A percentile compares a stretch with the other conserved stretches of the same genome.
phyloP scores from a whole-genome alignment of 2,113 vertebrate genomes.

The Dasyornis broadbenti region DNA sequence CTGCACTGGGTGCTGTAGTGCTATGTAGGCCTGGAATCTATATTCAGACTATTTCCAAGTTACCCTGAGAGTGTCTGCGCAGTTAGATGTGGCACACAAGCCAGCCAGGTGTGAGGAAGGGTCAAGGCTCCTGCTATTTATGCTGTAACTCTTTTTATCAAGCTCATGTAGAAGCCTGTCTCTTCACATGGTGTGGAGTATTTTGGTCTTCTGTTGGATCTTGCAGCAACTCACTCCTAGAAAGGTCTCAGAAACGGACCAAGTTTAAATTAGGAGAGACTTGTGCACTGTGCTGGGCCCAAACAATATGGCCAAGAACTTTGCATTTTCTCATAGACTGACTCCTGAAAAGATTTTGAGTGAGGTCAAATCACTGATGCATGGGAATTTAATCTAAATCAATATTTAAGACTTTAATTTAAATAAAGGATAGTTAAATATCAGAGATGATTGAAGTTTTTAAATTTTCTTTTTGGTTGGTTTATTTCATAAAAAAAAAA shows the following conservation, averaged over 20 bases:
- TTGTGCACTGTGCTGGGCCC: background rate
- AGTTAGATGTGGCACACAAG: background rate
- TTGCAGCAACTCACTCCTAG: background rate
- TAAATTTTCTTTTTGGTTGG: background rate
- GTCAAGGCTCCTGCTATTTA: background rate
- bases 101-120: background rate
- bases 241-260: background rate
- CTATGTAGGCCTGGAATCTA: background rate
- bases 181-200: background rate
- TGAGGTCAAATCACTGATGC: background rate
- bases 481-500: background rate
- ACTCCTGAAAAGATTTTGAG: background rate
- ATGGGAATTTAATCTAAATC: background rate
- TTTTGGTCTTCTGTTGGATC: background rate
- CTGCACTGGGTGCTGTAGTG: background rate
- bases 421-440: background rate
- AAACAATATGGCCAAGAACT: background rate
- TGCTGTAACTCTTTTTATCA: background rate
- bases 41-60: background rate
- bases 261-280: background rate
- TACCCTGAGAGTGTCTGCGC: background rate
- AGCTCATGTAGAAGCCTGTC: background rate
- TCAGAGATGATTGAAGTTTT: background rate
- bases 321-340: background rate
- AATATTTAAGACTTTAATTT: background rate